Conservation (phyloP, 2,113 vertebrate genomes). For the Brachirus orientalis region DNA sequence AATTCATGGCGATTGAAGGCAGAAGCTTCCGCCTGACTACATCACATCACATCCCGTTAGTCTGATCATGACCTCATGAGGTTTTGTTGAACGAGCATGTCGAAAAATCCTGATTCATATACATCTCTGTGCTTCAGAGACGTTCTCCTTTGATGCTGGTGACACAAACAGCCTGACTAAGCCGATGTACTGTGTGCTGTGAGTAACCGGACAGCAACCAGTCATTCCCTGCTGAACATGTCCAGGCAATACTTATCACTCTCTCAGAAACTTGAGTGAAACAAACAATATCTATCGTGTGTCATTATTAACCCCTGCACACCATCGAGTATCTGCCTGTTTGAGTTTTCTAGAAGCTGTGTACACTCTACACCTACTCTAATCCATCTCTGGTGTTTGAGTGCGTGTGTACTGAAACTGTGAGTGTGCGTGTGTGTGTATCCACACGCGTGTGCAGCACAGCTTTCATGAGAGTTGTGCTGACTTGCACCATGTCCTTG, state of each 20-base stretch:
- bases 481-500: constrained; percentile 51
- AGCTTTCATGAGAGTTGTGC: constrained; percentile 29
- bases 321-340: background rate
- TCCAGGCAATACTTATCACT: constrained; percentile 44
- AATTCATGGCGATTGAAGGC: background rate
- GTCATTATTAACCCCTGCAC: background rate
- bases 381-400: background rate
- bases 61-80: no score
- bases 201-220: constrained; percentile 55
- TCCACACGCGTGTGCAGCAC: background rate
- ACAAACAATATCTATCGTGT: constrained; percentile 25
- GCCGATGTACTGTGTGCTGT: constrained; percentile 41
- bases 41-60: background rate
- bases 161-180: constrained; percentile 57
- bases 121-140: no score
- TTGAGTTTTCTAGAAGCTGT: background rate
- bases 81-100: no score
- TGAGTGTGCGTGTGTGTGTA: background rate
- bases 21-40: background rate
- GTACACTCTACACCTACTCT: background rate
- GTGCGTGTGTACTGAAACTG: background rate
- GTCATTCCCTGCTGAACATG: constrained; percentile 64
- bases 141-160: background rate
- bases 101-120: background rate
- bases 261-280: constrained; percentile 20